Evolutionary conservation across 2,113 vertebrate species (phyloP), one percentile per base, ranked within the genome.

Genomic region (Vimba vimba): DNA sequence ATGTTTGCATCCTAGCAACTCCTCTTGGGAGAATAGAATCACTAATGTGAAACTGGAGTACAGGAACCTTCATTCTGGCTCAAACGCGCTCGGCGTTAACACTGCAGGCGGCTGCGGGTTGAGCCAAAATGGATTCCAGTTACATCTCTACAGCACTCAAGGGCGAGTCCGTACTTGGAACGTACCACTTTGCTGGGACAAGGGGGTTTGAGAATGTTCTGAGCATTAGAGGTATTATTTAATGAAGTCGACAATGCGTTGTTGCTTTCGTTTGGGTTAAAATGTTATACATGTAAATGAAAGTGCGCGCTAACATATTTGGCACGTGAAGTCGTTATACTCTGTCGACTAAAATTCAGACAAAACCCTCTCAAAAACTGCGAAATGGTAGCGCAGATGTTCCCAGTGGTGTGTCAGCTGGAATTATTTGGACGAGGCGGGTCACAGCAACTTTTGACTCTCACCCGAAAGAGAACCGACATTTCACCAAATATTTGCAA

Each of bases 371-470:
- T 36, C 15, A 4, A 2, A 15, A 12, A 19, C 27, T 4, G 47
- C 5, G 45, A 13, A 15, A 55, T 69, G 68, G 59, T 62, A 77
- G 7, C 8, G 75, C 12, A 11, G 39, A 75, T 76, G 73, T 68
- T 85, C 59, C 84, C 71, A 76, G 71, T 47, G 45, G 55, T n/a
- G n/a, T 62, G 39, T 80, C 68, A 59, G 66, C 66, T 73, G 73
- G 83, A 79, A 30, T 57, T 55, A 85, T 85, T 52, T 85, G 85
- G 85, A 73, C 78, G 50, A 62, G 84, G 74, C 69, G 50, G 2
- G 33, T 45, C 73, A 55, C n/a, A n/a, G 59, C n/a, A 79, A 79
- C 89, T 87, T 91, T 86, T 91, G 90, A 91, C 92, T 90, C 91
- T 90, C 73, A 85, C 52, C 50, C 57, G 47, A 87, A 85, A 87